These are phyloP conservation scores for Melanaphis sacchari DNA, from an alignment of 1,140 invertebrate species.

Conservation along the genomic window DNA sequence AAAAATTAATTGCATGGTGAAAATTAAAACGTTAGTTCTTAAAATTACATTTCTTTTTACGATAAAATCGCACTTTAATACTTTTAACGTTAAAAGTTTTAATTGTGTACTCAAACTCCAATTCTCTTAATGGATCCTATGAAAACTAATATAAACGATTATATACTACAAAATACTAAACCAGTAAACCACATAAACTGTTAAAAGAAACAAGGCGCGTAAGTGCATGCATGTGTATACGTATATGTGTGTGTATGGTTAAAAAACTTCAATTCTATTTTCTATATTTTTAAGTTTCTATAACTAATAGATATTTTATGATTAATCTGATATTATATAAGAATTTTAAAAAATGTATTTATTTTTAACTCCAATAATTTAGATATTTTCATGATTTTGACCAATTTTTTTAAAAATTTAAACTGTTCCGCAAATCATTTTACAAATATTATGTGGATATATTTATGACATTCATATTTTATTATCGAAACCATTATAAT, in stretches of 20 bases:
- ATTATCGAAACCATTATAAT: too few relatives aligned
- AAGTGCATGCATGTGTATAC: too few relatives aligned
- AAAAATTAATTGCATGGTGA: neutral
- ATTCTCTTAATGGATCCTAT: neutral
- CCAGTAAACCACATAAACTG: neutral
- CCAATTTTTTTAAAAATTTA: neutral
- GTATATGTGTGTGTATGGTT: too few relatives aligned
- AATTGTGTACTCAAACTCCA: neutral
- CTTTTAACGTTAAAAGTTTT: neutral
- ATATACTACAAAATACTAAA: neutral
- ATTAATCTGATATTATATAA: neutral
- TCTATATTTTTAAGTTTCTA: neutral
- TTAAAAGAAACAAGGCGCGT: neutral
- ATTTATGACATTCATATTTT: too few relatives aligned
- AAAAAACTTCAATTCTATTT: neutral
- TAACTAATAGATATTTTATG: neutral
- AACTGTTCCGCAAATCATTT: neutral
- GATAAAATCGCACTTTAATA: neutral
- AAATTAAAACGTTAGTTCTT: neutral
- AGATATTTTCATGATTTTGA: neutral
- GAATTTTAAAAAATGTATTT: too few relatives aligned
- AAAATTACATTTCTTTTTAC: neutral
- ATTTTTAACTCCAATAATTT: too few relatives aligned
- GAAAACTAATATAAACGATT: neutral
- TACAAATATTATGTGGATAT: too few relatives aligned